Evolutionary conservation across 2,113 vertebrate species (phyloP), one percentile per base, ranked within the genome.

Genomic region (Merops nubicus): DNA sequence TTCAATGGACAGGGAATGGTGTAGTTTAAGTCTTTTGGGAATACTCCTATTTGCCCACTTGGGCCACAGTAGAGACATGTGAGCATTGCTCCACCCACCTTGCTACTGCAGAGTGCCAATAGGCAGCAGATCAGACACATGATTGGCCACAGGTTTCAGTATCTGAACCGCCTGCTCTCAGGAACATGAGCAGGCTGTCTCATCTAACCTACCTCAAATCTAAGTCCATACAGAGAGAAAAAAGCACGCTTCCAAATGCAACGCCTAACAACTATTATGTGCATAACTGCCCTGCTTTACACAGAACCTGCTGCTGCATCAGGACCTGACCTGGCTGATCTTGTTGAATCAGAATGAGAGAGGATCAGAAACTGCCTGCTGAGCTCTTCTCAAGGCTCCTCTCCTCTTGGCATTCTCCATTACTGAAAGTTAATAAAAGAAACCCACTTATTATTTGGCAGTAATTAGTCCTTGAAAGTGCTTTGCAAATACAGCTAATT

Each of bases 401-500:
- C 51, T 33, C 38, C 68, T 94, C 84, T 69, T 92, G 81, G 79
- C 94, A 85, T 90, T 45, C 8, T 74, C 69, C 31, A 26, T 84
- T 94, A 80, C 68, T 89, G 62, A 91, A 83, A 91, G 78, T 84
- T 94, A 95, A 93, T 81, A 83, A 89, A 91, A 84, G 85, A 90
- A 93, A 88, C 11, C 26, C 69, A 78, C 89, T 91, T 92, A 76
- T 40, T 93, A 85, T 80, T 85, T 93, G 47, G 54, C 42, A 12
- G 3, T 74, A 94, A 95, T 93, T 96, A 93, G 76, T 68, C 34
- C 85, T 96, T 89, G 72, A 93, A 94, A 92, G 69, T 72, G 70
- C 89, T 91, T 97, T 97, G 79, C 91, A 97, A 97, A 96, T 85
- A 93, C 63, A 94, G 80, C 81, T 96, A 96, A 97, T 95, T 97